Evolutionary conservation across 2,797 vertebrate species (phyloP), one percentile per base, ranked within the genome.

Genomic region (Decapterus maruadsi): DNA sequence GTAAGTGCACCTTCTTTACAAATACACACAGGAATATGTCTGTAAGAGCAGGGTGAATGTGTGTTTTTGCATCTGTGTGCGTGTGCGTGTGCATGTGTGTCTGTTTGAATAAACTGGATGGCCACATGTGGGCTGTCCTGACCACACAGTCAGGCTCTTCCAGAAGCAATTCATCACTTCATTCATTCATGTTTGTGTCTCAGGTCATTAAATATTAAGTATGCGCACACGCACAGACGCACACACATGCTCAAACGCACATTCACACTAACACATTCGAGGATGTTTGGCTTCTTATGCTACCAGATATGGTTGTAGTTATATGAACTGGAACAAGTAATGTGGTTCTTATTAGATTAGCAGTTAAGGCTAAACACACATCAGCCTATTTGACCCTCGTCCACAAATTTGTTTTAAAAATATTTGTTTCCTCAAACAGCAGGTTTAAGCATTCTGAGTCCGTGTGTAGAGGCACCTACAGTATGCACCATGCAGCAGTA

Each of bases 191-290:
- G 84, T 86, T 86, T 87, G 82, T 81, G 85, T 90, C 78, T 80
- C 66, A 89, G 71, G 29, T 89, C 85, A 88, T 88, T 86, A 87
- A 65, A 87, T 85, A 81, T 84, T 78, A 84, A 81, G 71, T 56
- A 64, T 45, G 31, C 34, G 66, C 68, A 54, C 66, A 42, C 36
- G 46, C 50, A 29, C 42, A 59, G 12, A 38, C 34, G 19, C 42
- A 3, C 50, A 61, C 16, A 26, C 20, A 17, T 71, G 54, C 71
- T 22, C 46, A 45, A 17, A 38, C 36, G 31, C 55, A 61, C 19
- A 61, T 55, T 40, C 31, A 20, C 8, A 36, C 34, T 36, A 8
- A 40, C 55, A 61, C 19, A 61, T 55, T 40, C 36, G 19, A 8
- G 51, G 50, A 57, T 16, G 13, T 68, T 76, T 82, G 57, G 78